Evolutionary conservation across 2,888 invertebrate species (phyloP).

Genomic region (Cenopis cana): DNA sequence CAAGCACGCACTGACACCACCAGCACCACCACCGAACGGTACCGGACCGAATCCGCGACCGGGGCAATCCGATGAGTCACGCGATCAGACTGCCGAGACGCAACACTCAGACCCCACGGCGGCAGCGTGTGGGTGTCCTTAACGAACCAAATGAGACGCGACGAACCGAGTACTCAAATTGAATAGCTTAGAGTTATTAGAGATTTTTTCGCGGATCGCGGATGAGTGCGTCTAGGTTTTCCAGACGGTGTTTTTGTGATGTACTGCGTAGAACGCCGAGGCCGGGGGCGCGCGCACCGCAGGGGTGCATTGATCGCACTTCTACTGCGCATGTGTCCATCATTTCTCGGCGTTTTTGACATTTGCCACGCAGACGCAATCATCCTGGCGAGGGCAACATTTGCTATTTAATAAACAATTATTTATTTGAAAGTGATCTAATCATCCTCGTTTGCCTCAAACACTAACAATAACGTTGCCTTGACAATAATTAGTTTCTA

Average conservation of each 20-base stretch:
- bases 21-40: conserved; percentile 59
- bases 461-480: background rate
- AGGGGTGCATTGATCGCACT: conserved; percentile 80
- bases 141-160: conserved; percentile 64
- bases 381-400: conserved; percentile 1
- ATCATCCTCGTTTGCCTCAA: conserved; percentile 26
- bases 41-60: conserved; percentile 64
- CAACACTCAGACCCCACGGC: conserved; percentile 59
- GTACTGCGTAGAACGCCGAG: conserved; percentile 78
- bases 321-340: conserved; percentile 76
- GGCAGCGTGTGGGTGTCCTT: conserved; percentile 80
- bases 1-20: conserved; percentile 59
- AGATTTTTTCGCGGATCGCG: conserved; percentile 64
- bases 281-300: conserved; percentile 76
- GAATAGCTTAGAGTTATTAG: conserved; percentile 35
- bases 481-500: conserved; percentile 25
- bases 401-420: conserved; percentile 18
- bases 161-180: conserved; percentile 71
- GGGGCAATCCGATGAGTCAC: conserved; percentile 81
- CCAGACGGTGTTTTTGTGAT: conserved; percentile 71
- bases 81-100: conserved; percentile 63
- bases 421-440: conserved; percentile 20
- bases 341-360: conserved; percentile 72
- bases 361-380: conserved; percentile 57
- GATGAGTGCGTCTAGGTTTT: conserved; percentile 60